Evolutionary conservation across 2,797 vertebrate genomes (phyloP), one percentile per base, ranked within the genome.

Genomic region (Eulemur coronatus): DNA sequence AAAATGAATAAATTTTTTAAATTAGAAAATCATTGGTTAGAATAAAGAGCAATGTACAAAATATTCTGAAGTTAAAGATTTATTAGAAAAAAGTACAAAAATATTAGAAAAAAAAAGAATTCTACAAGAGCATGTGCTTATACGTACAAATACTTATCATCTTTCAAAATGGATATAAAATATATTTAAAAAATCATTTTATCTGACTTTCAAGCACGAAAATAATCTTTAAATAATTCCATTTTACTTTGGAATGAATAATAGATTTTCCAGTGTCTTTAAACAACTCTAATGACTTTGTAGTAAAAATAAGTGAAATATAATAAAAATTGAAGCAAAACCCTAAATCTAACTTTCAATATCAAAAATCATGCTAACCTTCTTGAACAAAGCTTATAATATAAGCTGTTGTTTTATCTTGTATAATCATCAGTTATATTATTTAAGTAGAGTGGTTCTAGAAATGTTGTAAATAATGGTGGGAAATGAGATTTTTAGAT

Each of bases 191-290:
- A 93, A 61, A 9, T 80, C 48, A 90, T 78, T 95, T 96, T 92
- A 48, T 48, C 57, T 96, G 13, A 89, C 14, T 97, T 90, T 72
- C 24, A 84, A 82, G 17, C 24, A 67, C 90, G 67, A 97, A 96
- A 92, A 69, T 63, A 91, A 41, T 22, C 1, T 88, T 69, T 94
- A 67, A 52, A 86, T 94, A 96, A 82, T 26, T 33, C 3, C 1
- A 72, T 5, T 0, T 91, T 96, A 46, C 14, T 59, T 72, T 84
- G 24, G 82, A 61, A 8, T 52, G n/a, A 55, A 67, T 90, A 91
- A 67, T 91, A 63, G 79, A 96, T 70, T 92, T 70, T n/a, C 38
- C 3, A 57, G 14, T 65, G 6, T 76, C 48, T 90, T 90, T 88
- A 76, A 48, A 5, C 7, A 92, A 93, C 9, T 55, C 1, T 78